phyloP scores from a whole-genome alignment of 2,888 invertebrate species.

The Carabus problematicus region DNA sequence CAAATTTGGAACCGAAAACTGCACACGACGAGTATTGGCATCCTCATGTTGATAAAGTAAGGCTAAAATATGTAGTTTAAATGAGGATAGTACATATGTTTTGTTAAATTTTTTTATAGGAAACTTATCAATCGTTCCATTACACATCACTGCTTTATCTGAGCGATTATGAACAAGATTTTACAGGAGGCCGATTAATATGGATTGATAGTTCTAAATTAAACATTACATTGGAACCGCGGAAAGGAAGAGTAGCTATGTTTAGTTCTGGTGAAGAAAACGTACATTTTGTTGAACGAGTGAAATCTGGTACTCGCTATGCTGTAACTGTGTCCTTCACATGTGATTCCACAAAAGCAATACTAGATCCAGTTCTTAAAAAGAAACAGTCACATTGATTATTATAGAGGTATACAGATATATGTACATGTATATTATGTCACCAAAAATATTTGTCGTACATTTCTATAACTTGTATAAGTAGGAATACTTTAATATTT shows the following conservation, averaged over 20 bases:
- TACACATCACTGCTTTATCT: constrained; percentile 86
- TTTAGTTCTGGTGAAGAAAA: constrained; percentile 91
- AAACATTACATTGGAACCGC: constrained; percentile 78
- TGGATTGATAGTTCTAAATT: constrained; percentile 73
- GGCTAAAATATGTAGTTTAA: constrained; percentile 36
- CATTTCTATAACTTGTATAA: too few species aligned
- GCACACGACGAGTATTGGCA: constrained; percentile 92
- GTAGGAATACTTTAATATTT: too few species aligned
- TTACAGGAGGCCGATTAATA: constrained; percentile 82
- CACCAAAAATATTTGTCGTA: too few species aligned
- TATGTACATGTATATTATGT: too few species aligned
- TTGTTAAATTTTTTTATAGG: constrained; percentile 65
- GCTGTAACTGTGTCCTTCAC: constrained; percentile 89
- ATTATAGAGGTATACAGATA: too few species aligned
- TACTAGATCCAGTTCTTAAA: constrained; percentile 63
- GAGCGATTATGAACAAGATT: constrained; percentile 76
- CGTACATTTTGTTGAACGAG: constrained; percentile 81
- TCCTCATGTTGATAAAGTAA: constrained; percentile 85
- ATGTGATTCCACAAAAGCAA: constrained; percentile 74
- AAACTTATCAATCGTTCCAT: constrained; percentile 85
- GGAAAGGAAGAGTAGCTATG: constrained; percentile 78
- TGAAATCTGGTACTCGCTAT: constrained; percentile 76
- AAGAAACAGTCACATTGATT: constrained; percentile 47
- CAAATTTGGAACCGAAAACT: constrained; percentile 72
- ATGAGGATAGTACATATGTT: constrained; percentile 39